These are phyloP conservation scores for Pristis pectinata DNA, from an alignment of 2,797 vertebrate genomes.

Conservation along the genomic window DNA sequence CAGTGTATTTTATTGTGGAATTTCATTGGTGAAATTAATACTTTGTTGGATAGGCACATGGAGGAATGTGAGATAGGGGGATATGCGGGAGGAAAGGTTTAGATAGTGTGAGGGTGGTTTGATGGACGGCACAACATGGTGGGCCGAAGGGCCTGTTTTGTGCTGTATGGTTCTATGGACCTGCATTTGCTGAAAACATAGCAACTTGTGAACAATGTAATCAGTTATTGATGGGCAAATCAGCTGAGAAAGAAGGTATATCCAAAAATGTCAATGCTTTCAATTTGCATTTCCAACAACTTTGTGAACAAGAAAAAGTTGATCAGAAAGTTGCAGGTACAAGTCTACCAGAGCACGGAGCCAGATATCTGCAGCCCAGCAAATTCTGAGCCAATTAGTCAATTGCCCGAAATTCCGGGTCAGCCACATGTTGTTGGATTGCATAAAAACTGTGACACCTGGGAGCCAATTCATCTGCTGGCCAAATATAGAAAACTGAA, in stretches of 20 bases:
- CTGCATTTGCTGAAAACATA: not conserved
- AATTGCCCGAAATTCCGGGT: not conserved
- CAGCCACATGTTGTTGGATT: not conserved
- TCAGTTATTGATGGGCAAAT: not conserved
- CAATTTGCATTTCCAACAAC: too few species aligned
- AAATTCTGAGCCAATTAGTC: not conserved
- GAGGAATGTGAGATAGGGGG: too few species aligned
- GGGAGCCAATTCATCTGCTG: too few species aligned
- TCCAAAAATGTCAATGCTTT: not conserved
- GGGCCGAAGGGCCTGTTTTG: too few species aligned
- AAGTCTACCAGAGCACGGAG: not conserved
- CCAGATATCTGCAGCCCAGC: not conserved
- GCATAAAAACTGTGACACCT: not conserved
- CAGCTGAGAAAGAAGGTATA: not conserved
- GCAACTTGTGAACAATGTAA: not conserved
- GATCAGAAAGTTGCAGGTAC: not conserved
- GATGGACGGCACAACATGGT: too few species aligned
- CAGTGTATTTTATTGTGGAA: too few species aligned
- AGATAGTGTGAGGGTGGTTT: too few species aligned
- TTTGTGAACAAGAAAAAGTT: not conserved
- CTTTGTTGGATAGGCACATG: too few species aligned
- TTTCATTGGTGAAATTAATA: not conserved
- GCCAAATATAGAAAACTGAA: too few species aligned
- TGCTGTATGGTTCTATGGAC: too few species aligned
- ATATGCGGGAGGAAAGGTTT: too few species aligned